These are phyloP conservation scores for Helicoverpa zea DNA, from an alignment of 1,140 invertebrate species.

Conservation along the genomic window DNA sequence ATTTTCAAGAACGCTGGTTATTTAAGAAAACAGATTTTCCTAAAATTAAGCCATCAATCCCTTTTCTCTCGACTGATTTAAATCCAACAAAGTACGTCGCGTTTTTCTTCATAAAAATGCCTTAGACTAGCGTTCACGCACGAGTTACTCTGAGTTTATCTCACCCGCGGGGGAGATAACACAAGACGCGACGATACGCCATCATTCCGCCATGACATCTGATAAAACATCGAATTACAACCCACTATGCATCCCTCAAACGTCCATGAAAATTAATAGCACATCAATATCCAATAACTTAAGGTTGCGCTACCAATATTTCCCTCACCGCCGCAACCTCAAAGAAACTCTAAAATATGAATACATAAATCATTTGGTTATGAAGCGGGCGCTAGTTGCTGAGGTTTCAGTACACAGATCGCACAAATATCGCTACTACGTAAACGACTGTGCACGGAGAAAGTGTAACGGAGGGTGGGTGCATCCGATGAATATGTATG, in stretches of 20 bases:
- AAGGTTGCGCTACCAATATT: conserved; percentile 17
- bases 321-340: not conserved
- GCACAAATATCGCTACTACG: conserved; percentile 52
- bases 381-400: conserved; percentile 47
- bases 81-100: not conserved
- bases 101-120: conserved; percentile 21
- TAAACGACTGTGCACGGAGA: conserved; percentile 61
- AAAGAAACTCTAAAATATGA: conserved; percentile 39
- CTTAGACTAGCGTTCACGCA: conserved; percentile 18
- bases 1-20: not conserved
- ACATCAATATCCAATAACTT: conserved; percentile 1
- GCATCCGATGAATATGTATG: conserved; percentile 87
- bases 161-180: not conserved
- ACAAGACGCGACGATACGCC: not conserved
- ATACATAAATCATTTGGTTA: conserved; percentile 48
- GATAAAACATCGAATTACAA: not conserved
- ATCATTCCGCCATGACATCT: not conserved
- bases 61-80: not conserved
- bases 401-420: conserved; percentile 54
- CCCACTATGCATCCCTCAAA: not conserved
- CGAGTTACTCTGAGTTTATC: conserved; percentile 28
- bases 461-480: conserved; percentile 78
- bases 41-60: not conserved
- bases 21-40: not conserved
- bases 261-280: not conserved